These are phyloP conservation scores for Hydrozoanthus tunicans DNA, from an alignment of 64 coral and sea anemone species.

Conservation along the genomic window DNA sequence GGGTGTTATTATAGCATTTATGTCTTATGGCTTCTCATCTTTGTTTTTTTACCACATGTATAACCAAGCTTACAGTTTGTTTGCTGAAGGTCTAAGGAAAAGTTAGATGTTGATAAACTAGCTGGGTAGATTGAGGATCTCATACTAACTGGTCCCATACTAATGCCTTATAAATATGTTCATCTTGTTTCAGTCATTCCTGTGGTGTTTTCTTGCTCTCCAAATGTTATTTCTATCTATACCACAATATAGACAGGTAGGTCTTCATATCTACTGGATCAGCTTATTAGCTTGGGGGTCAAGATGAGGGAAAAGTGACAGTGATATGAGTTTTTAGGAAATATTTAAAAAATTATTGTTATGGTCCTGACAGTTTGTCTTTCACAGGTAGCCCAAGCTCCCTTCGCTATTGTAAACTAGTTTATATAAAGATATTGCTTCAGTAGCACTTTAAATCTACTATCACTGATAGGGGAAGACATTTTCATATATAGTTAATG, in stretches of 20 bases:
- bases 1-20: no score
- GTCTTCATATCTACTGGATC: not conserved
- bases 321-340: not conserved
- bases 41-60: no score
- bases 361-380: no score
- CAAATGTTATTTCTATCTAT: slow-evolving; percentile 20
- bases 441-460: no score
- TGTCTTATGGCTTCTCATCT: no score
- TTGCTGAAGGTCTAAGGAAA: not conserved
- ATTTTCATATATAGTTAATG: no score
- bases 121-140: not conserved
- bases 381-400: no score
- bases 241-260: slow-evolving; percentile 22
- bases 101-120: not conserved
- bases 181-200: slow-evolving; percentile 32
- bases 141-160: not conserved
- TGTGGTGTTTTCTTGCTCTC: slow-evolving; percentile 28
- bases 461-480: no score
- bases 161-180: not conserved
- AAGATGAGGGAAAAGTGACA: not conserved
- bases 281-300: not conserved
- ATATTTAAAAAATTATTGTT: no score
- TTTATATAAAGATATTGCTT: no score
- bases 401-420: no score
- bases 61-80: no score